These are phyloP conservation scores for Chesias legatella DNA, from an alignment of 2,888 invertebrate species.

Conservation along the genomic window DNA sequence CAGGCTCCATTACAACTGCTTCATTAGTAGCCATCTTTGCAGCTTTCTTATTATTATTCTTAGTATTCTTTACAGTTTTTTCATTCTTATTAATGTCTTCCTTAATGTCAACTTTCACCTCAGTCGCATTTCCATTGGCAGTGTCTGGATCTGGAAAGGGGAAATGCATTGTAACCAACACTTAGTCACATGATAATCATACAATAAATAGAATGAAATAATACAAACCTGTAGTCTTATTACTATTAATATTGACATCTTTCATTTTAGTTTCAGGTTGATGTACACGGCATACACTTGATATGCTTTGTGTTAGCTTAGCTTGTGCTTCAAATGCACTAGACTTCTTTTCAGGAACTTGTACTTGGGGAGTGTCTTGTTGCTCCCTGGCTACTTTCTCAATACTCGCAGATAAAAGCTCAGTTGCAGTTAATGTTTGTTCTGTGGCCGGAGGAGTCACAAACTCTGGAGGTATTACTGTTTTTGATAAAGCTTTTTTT, in stretches of 20 bases:
- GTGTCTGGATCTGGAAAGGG: constrained; percentile 57
- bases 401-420: constrained; percentile 65
- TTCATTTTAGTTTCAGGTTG: constrained; percentile 68
- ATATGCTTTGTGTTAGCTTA: constrained; percentile 69
- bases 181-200: constrained; percentile 1
- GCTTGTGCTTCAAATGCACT: constrained; percentile 70
- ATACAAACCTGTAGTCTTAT: constrained; percentile 62
- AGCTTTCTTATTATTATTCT: constrained; percentile 59
- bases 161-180: constrained; percentile 3
- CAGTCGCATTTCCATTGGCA: constrained; percentile 65
- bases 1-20: constrained; percentile 45
- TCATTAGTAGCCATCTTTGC: constrained; percentile 55
- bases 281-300: constrained; percentile 56
- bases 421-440: constrained; percentile 56
- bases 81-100: constrained; percentile 73
- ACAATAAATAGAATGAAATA: not conserved
- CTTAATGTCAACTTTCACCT: constrained; percentile 55
- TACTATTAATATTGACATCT: constrained; percentile 71
- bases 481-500: constrained; percentile 18
- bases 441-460: constrained; percentile 37
- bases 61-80: constrained; percentile 59
- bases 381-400: constrained; percentile 66
- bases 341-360: constrained; percentile 43
- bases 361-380: constrained; percentile 30
- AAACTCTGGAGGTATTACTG: constrained; percentile 41